phyloP scores from a whole-genome alignment of 1,140 invertebrate species.

The Mizuhopecten yessoensis region DNA sequence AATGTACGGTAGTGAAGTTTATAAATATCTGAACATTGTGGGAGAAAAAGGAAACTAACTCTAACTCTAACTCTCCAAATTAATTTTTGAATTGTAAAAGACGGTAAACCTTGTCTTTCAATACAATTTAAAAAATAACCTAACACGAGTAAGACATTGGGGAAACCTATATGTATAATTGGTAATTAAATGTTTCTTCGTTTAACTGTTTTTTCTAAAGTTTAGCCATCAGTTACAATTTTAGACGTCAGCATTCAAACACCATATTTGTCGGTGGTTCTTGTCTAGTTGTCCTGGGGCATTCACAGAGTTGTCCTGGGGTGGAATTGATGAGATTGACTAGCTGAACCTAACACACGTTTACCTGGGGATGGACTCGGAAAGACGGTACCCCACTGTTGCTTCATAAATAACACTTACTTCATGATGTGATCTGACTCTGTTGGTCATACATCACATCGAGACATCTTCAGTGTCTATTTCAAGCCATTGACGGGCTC shows the following conservation, averaged over 20 bases:
- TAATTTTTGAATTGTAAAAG: too few species aligned
- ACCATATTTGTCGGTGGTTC: background rate
- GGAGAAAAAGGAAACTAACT: too few species aligned
- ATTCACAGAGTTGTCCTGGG: background rate
- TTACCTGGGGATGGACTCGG: background rate
- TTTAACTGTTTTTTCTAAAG: too few species aligned
- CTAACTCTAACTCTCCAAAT: too few species aligned
- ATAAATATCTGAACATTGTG: too few species aligned
- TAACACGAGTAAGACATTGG: too few species aligned
- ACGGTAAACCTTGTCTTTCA: too few species aligned
- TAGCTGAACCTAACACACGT: background rate
- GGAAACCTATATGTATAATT: too few species aligned
- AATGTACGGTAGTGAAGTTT: too few species aligned
- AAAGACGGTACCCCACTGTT: constrained; percentile 14
- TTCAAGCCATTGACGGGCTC: constrained; percentile 1
- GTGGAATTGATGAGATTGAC: constrained; percentile 22
- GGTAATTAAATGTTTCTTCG: too few species aligned
- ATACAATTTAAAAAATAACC: too few species aligned
- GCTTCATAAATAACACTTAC: constrained; percentile 34
- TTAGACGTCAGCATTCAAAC: background rate
- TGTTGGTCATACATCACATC: background rate
- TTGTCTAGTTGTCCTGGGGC: background rate
- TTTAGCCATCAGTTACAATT: background rate
- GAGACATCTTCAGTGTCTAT: constrained; percentile 18
- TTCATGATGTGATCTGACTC: constrained; percentile 34